Conservation (phyloP, 1,140 invertebrate genomes). For the Hylaeus anthracinus region DNA sequence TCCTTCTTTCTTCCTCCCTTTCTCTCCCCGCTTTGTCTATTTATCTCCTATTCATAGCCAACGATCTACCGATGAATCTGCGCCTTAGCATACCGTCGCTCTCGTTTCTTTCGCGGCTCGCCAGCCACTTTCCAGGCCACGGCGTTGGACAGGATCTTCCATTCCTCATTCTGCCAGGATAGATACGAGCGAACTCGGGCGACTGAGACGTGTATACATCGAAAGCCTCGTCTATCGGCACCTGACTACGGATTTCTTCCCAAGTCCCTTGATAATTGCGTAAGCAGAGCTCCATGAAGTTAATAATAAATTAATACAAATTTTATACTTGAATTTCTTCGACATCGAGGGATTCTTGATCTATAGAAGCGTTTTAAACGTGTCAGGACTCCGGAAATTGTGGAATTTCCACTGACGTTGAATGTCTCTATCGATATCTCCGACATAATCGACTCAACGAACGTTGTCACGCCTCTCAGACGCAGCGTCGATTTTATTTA, state of each 20-base stretch:
- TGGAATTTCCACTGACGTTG: neutral
- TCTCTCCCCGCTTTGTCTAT: conserved; percentile 10
- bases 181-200: neutral
- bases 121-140: conserved; percentile 20
- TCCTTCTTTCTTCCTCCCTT: conserved; percentile 27
- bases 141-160: neutral
- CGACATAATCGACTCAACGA: neutral
- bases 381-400: too few relatives aligned
- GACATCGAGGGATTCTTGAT: too few relatives aligned
- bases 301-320: too few relatives aligned
- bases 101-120: conserved; percentile 21
- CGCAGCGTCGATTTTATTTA: conserved; percentile 1
- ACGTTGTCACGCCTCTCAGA: neutral
- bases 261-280: too few relatives aligned
- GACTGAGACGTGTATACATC: too few relatives aligned
- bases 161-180: neutral
- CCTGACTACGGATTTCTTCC: too few relatives aligned
- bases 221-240: too few relatives aligned
- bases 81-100: conserved; percentile 34
- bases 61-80: conserved; percentile 41
- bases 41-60: conserved; percentile 55
- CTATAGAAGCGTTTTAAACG: too few relatives aligned
- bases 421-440: too few relatives aligned
- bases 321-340: too few relatives aligned
- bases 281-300: too few relatives aligned